These are phyloP conservation scores for Drosophila incognita DNA, from an alignment of 2,888 invertebrate species.

Conservation along the genomic window DNA sequence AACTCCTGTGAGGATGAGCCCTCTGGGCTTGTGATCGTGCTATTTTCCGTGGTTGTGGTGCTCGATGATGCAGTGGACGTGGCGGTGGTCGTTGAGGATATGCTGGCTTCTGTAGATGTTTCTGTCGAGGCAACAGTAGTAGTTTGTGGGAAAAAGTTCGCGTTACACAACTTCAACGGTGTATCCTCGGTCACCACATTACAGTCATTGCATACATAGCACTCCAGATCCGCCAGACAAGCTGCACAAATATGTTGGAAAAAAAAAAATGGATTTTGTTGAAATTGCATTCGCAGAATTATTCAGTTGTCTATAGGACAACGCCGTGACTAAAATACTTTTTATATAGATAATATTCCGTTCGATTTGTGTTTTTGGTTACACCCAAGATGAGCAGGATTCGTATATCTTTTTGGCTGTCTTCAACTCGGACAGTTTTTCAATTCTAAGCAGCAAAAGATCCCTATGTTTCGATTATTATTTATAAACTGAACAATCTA, in stretches of 20 bases:
- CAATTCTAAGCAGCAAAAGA: background rate
- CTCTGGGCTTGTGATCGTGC: background rate
- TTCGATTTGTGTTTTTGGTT: background rate
- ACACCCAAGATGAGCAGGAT: background rate
- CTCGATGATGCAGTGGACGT: conserved; percentile 26
- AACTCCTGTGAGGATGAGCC: too few species aligned
- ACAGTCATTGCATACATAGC: conserved; percentile 83
- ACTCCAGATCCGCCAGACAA: conserved; percentile 71
- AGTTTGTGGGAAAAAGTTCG: conserved; percentile 62
- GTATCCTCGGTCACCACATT: conserved; percentile 58
- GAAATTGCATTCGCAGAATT: background rate
- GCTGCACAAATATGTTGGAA: conserved; percentile 45
- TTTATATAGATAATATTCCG: background rate
- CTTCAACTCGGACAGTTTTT: background rate
- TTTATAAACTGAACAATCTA: background rate
- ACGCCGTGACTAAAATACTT: background rate
- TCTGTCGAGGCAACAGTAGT: conserved; percentile 34
- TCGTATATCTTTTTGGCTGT: too few species aligned
- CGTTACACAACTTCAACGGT: conserved; percentile 73
- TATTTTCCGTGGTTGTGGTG: conserved; percentile 13
- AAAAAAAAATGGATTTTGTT: background rate
- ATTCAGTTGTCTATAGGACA: background rate
- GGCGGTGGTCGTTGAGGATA: too few species aligned
- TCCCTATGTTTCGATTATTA: too few species aligned
- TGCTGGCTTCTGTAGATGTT: conserved; percentile 47